Evolutionary conservation across 2,888 invertebrate species (phyloP).

Genomic region (Caenorhabditis panamensis): DNA sequence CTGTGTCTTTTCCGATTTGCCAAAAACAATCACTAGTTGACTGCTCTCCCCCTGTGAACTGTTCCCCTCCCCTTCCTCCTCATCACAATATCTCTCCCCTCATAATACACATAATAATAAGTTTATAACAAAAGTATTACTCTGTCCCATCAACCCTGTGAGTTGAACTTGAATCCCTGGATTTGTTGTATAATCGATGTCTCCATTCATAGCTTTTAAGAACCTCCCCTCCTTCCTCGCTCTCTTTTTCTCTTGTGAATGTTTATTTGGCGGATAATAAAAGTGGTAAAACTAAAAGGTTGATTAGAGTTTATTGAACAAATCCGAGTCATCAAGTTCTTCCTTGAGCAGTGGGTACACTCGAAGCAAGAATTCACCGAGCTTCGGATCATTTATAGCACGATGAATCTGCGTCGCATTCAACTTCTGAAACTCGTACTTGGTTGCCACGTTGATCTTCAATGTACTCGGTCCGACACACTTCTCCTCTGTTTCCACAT

Average conservation of each 20-base stretch:
- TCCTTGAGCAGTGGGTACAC: constrained; percentile 56
- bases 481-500: constrained; percentile 36
- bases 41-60: constrained; percentile 52
- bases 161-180: neutral
- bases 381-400: constrained; percentile 60
- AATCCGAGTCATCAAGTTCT: constrained; percentile 48
- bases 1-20: no score
- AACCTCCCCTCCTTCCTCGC: constrained; percentile 28
- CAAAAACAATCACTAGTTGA: constrained; percentile 19
- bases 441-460: constrained; percentile 53
- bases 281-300: constrained; percentile 26
- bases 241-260: constrained; percentile 39
- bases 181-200: constrained; percentile 38
- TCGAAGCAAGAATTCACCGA: constrained; percentile 46
- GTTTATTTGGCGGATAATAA: constrained; percentile 49
- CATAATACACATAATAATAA: constrained; percentile 50
- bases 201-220: constrained; percentile 46
- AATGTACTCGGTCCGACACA: constrained; percentile 50
- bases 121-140: constrained; percentile 38
- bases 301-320: constrained; percentile 55
- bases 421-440: constrained; percentile 58
- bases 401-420: constrained; percentile 63
- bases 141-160: constrained; percentile 12
- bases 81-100: constrained; percentile 36
- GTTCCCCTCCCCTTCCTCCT: neutral